These are phyloP conservation scores for Halichoerus grypus DNA, from an alignment of 2,113 vertebrate genomes.

Conservation along the genomic window DNA sequence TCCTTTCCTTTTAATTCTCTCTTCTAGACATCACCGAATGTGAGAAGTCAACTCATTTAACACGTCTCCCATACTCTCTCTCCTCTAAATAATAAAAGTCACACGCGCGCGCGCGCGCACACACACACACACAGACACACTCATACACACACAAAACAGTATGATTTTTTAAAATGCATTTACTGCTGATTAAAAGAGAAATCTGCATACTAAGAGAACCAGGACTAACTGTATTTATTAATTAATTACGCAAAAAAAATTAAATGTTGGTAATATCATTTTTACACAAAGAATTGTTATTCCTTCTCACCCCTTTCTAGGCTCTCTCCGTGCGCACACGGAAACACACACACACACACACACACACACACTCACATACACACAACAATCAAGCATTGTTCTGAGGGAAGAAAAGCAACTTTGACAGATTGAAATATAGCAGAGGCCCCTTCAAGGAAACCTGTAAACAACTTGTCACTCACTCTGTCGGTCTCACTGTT, in stretches of 20 bases:
- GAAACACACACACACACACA: conserved; percentile 65
- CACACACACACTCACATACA: conserved; percentile 77
- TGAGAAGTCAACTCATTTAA: conserved; percentile 81
- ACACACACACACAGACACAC: neutral
- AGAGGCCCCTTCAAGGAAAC: conserved; percentile 93
- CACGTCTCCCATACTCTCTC: conserved; percentile 63
- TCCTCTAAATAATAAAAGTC: conserved; percentile 79
- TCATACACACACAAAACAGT: neutral
- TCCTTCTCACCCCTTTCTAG: conserved; percentile 68
- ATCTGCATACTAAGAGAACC: conserved; percentile 77
- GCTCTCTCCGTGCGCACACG: conserved; percentile 71
- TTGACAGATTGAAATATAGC: conserved; percentile 98
- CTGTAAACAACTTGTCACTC: conserved; percentile 95
- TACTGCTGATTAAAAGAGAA: conserved; percentile 78
- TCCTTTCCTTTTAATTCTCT: conserved; percentile 75
- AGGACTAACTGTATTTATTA: conserved; percentile 82
- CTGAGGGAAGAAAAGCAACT: conserved; percentile 94
- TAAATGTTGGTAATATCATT: conserved; percentile 90
- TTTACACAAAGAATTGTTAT: conserved; percentile 90
- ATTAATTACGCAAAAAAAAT: conserved; percentile 80
- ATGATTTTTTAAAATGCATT: conserved; percentile 71
- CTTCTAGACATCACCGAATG: conserved; percentile 74
- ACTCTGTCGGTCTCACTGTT: conserved; percentile 88
- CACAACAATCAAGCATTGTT: conserved; percentile 97
- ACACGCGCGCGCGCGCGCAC: neutral